phyloP scores from a whole-genome alignment of 2,888 invertebrate genomes.

The Scrobipalpa atriplicella region DNA sequence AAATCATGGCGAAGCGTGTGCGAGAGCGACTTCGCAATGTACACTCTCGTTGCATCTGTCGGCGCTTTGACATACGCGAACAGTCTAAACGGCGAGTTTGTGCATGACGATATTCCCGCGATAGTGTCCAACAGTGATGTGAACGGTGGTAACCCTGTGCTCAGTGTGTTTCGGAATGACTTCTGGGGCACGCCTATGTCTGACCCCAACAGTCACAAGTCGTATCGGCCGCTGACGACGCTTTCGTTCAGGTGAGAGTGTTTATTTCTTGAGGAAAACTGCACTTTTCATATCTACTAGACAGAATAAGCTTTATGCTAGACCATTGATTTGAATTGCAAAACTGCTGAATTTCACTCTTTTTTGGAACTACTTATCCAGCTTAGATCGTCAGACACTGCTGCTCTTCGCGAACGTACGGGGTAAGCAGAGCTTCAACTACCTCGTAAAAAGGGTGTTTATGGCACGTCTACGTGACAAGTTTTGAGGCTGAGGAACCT shows the following conservation, averaged over 20 bases:
- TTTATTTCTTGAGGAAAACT: not conserved
- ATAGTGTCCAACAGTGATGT: conserved; percentile 92
- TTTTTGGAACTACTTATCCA: too few species aligned
- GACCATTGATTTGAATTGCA: too few species aligned
- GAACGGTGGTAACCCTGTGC: conserved; percentile 84
- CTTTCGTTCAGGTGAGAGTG: conserved; percentile 91
- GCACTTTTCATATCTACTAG: too few species aligned
- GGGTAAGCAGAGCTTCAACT: too few species aligned
- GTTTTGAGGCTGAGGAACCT: too few species aligned
- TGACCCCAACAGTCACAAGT: conserved; percentile 92
- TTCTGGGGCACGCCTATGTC: conserved; percentile 96
- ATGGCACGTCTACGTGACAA: too few species aligned
- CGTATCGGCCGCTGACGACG: conserved; percentile 92
- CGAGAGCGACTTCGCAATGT: conserved; percentile 83
- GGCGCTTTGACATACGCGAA: conserved; percentile 88
- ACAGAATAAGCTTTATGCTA: too few species aligned
- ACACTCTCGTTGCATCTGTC: conserved; percentile 85
- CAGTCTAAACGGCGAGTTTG: conserved; percentile 90
- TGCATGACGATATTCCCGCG: conserved; percentile 94
- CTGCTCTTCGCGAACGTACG: too few species aligned
- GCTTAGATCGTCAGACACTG: too few species aligned
- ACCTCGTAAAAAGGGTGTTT: too few species aligned
- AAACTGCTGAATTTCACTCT: too few species aligned
- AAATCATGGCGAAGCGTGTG: conserved; percentile 61
- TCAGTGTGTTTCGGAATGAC: conserved; percentile 88